Evolutionary conservation across 2,888 invertebrate species (phyloP).

Genomic region (Pimpla rufipes): DNA sequence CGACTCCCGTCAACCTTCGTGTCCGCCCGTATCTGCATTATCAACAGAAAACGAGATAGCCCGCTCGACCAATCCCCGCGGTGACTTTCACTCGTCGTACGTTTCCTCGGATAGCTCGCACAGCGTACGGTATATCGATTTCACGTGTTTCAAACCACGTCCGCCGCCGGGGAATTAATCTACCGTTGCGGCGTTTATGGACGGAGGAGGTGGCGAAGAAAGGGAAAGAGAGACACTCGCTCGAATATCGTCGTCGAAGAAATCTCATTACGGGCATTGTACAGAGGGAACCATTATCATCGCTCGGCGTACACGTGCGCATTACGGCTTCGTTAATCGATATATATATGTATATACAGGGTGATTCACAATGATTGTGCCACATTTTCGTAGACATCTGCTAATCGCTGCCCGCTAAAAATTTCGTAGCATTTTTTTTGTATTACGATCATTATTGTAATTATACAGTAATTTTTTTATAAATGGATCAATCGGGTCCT

Average conservation of each 20-base stretch:
- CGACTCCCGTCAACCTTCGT: background rate
- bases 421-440: too few species aligned
- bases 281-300: conserved; percentile 11
- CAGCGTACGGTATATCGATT: conserved; percentile 25
- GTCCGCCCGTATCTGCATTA: background rate
- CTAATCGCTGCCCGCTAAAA: too few species aligned
- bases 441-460: too few species aligned
- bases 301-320: conserved; percentile 4
- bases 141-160: conserved; percentile 24
- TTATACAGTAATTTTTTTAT: too few species aligned
- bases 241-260: conserved; percentile 9
- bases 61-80: conserved; percentile 17
- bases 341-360: background rate
- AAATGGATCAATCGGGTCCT: too few species aligned
- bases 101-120: background rate
- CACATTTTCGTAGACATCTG: too few species aligned
- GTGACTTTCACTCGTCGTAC: conserved; percentile 56
- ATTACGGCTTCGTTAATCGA: conserved; percentile 16
- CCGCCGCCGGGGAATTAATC: conserved; percentile 27
- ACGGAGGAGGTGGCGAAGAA: background rate
- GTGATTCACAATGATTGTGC: background rate
- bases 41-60: conserved; percentile 32
- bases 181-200: conserved; percentile 30
- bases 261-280: conserved; percentile 23
- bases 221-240: background rate